These are phyloP conservation scores for Toxostoma redivivum DNA, from an alignment of 2,113 vertebrate genomes.

Conservation along the genomic window DNA sequence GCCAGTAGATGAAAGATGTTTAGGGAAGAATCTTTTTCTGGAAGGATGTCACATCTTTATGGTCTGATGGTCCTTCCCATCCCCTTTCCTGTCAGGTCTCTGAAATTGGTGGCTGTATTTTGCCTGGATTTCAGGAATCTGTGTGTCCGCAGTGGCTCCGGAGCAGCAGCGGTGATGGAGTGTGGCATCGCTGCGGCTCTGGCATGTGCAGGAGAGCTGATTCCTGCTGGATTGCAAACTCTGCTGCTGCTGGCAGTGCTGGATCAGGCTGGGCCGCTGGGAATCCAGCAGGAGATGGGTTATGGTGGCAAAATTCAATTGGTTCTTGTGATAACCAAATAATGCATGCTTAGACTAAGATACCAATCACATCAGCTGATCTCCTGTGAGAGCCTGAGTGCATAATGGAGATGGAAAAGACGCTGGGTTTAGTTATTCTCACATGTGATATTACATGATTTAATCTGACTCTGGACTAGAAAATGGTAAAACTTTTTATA, in stretches of 20 bases:
- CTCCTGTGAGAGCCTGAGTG: not conserved
- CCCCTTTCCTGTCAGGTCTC: not conserved
- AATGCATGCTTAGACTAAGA: not conserved
- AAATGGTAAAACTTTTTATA: slow-evolving; percentile 13
- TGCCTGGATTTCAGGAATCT: not conserved
- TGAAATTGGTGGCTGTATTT: not conserved
- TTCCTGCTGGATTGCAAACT: not conserved
- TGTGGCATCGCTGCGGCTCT: not conserved
- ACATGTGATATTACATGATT: not conserved
- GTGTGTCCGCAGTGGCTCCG: rapidly evolving
- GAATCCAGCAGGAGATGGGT: not conserved
- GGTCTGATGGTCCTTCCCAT: not conserved
- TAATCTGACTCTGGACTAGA: slow-evolving; percentile 15
- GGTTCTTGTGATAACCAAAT: not conserved
- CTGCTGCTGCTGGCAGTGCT: not conserved
- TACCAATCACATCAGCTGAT: not conserved
- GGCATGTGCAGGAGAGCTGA: not conserved
- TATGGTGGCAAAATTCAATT: not conserved
- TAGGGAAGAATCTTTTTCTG: not conserved
- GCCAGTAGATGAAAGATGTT: not conserved
- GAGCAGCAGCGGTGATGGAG: not conserved
- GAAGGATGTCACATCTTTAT: not conserved
- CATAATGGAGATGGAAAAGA: not conserved
- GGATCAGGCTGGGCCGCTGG: not conserved
- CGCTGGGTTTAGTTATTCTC: not conserved